These are phyloP conservation scores for Sarcophaga peregrina DNA, from an alignment of 1,140 invertebrate genomes.

Conservation along the genomic window DNA sequence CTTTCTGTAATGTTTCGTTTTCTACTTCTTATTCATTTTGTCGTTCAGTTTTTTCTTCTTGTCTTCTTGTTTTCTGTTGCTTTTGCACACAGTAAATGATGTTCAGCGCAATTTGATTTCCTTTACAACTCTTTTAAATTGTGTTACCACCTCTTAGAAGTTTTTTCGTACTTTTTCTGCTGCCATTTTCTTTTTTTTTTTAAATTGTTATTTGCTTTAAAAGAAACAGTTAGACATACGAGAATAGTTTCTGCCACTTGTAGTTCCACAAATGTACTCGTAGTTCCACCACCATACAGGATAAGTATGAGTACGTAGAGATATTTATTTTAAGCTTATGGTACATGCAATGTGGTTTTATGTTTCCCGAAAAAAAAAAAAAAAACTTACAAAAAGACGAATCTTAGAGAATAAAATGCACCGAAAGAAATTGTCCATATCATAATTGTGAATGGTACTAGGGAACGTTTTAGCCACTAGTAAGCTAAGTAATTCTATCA, in stretches of 20 bases:
- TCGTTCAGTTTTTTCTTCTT: no score
- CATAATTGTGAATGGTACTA: no score
- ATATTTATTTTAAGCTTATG: background rate
- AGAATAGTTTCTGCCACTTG: background rate
- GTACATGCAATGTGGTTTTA: conserved; percentile 1
- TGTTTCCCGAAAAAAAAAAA: background rate
- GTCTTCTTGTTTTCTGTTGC: no score
- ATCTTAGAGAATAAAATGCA: background rate
- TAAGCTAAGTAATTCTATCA: no score
- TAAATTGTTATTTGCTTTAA: conserved; percentile 15
- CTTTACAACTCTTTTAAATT: conserved; percentile 14
- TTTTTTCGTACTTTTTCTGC: background rate
- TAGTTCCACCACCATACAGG: background rate
- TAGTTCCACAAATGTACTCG: background rate
- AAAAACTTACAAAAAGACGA: background rate
- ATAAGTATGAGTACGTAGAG: background rate
- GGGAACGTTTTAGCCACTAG: no score
- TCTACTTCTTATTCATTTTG: background rate
- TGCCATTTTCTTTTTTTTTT: no score
- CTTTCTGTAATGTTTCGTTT: background rate
- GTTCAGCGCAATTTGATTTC: background rate
- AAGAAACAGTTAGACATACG: no score
- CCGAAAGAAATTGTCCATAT: background rate
- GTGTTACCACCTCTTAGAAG: background rate
- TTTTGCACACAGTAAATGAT: background rate